Conservation (phyloP, 2,113 vertebrate genomes). For the Leucopsar rothschildi region DNA sequence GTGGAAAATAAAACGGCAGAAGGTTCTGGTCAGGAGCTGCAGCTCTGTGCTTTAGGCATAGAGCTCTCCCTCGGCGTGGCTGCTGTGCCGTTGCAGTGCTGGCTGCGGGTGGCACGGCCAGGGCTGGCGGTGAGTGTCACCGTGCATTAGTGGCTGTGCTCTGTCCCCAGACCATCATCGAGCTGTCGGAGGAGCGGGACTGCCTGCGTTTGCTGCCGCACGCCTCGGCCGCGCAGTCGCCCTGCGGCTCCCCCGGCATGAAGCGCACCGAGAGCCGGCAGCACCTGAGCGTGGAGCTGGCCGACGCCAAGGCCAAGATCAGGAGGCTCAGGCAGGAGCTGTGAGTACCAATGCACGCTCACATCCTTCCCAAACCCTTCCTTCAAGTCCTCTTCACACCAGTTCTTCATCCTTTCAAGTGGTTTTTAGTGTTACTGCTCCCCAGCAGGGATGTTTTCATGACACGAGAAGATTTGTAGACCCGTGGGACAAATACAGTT, state of each 20-base stretch:
- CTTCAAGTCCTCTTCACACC: background rate
- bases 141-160: background rate
- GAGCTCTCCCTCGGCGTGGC: accelerated
- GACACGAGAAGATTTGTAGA: background rate
- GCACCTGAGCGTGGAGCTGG: constrained; percentile 94
- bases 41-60: too few species aligned
- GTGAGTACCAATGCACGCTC: constrained; percentile 75
- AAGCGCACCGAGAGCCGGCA: constrained; percentile 94
- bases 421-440: background rate
- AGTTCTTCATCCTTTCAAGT: background rate
- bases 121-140: background rate
- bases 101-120: accelerated
- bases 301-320: constrained; percentile 96
- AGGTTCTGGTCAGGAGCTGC: too few species aligned
- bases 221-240: constrained; percentile 80
- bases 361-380: too few species aligned
- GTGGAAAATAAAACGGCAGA: too few species aligned
- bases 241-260: constrained; percentile 91
- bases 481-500: background rate
- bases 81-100: background rate
- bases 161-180: constrained; percentile 83
- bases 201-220: constrained; percentile 86
- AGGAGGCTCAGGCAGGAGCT: constrained; percentile 93
- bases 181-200: constrained; percentile 94
- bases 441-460: background rate